Evolutionary conservation across 2,888 invertebrate genomes (phyloP).

Genomic region (Bellardia pandia): DNA sequence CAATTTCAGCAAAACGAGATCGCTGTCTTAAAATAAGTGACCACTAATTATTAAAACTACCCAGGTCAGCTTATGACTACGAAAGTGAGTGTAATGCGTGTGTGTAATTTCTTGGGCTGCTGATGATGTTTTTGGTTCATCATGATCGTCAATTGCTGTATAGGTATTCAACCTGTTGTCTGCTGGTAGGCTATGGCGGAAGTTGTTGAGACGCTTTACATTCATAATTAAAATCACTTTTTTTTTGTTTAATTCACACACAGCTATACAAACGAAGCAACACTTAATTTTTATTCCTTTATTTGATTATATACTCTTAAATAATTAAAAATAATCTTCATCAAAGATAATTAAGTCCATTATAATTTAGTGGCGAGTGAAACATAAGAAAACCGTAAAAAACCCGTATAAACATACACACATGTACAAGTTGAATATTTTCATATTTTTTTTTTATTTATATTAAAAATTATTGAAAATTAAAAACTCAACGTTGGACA

Average conservation of each 20-base stretch:
- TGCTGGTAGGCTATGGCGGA: constrained; percentile 42
- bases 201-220: constrained; percentile 65
- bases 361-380: constrained; percentile 18
- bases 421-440: too few species aligned
- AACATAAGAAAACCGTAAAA: background rate
- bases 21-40: constrained; percentile 44
- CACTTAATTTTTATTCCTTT: constrained; percentile 36
- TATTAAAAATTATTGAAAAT: too few species aligned
- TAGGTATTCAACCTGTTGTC: too few species aligned
- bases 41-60: constrained; percentile 53
- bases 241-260: constrained; percentile 38
- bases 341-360: constrained; percentile 47
- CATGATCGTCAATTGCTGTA: background rate
- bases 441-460: too few species aligned
- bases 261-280: background rate
- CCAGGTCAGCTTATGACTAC: background rate
- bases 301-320: constrained; percentile 51
- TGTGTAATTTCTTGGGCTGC: constrained; percentile 26
- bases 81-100: background rate
- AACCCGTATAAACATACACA: too few species aligned
- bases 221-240: constrained; percentile 61
- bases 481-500: too few species aligned
- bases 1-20: constrained; percentile 31
- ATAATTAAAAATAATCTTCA: constrained; percentile 31
- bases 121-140: constrained; percentile 26